Evolutionary conservation across 30 jellyfish, hydroid and myxozoan genomes (phyloP).

Genomic region (Clytia hemisphaerica): DNA sequence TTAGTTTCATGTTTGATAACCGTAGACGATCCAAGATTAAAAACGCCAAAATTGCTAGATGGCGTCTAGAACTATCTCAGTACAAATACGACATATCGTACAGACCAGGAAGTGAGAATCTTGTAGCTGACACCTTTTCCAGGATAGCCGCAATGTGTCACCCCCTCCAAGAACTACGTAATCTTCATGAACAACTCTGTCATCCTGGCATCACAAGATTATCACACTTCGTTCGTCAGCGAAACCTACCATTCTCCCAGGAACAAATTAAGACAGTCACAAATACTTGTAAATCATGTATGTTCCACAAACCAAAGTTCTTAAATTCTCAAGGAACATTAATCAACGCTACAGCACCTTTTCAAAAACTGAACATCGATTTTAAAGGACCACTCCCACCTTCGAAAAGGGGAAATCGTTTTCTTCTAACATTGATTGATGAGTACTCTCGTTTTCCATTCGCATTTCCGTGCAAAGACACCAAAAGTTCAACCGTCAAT

Average conservation of each 20-base stretch:
- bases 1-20: slow-evolving; percentile 53
- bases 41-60: slow-evolving; percentile 40
- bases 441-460: neutral
- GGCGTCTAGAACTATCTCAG: slow-evolving; percentile 59
- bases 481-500: neutral
- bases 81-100: slow-evolving; percentile 44
- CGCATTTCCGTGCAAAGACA: neutral
- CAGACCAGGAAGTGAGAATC: slow-evolving; percentile 60
- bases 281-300: neutral
- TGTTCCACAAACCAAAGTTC: neutral
- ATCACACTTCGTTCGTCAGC: neutral
- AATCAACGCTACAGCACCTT: slow-evolving; percentile 1
- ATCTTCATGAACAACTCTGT: slow-evolving; percentile 1
- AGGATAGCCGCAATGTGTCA: too few species aligned
- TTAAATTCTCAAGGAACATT: too few species aligned
- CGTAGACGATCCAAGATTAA: slow-evolving; percentile 52
- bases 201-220: slow-evolving; percentile 8
- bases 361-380: slow-evolving; percentile 5
- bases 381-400: slow-evolving; percentile 6
- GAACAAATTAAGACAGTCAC: neutral
- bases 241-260: neutral
- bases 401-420: neutral
- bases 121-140: too few species aligned
- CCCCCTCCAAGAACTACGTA: slow-evolving; percentile 6
- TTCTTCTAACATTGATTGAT: neutral